Conservation (phyloP, 2,888 invertebrate genomes). For the Psococerastis gibbosa region DNA sequence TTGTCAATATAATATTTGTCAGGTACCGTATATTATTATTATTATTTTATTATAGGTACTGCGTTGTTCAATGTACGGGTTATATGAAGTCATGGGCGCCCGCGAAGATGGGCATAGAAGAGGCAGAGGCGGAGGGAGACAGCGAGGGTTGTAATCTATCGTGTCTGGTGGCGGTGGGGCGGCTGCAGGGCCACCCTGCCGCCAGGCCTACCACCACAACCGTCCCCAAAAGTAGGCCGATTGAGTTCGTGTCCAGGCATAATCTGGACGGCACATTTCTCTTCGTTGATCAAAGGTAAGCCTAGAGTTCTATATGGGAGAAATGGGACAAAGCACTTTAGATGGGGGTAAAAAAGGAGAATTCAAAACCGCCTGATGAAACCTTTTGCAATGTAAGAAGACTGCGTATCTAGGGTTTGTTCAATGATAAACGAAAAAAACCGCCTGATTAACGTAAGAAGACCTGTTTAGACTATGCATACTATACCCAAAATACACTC, state of each 20-base stretch:
- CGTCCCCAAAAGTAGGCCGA: constrained; percentile 34
- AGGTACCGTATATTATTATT: not conserved
- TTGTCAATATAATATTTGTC: no score
- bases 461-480: no score
- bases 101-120: constrained; percentile 50
- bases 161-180: constrained; percentile 75
- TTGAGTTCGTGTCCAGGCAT: constrained; percentile 69
- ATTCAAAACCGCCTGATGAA: no score
- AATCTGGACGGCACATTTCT: constrained; percentile 81
- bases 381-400: no score
- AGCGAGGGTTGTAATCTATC: constrained; percentile 42
- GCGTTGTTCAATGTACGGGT: constrained; percentile 81
- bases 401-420: no score
- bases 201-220: constrained; percentile 12
- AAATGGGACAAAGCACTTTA: no score
- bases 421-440: no score
- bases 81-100: constrained; percentile 85
- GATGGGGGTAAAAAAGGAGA: no score
- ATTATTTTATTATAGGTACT: constrained; percentile 42
- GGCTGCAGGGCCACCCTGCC: constrained; percentile 37
- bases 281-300: constrained; percentile 80
- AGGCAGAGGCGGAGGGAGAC: constrained; percentile 35
- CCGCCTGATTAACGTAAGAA: no score
- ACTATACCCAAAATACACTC: no score
- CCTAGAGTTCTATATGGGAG: no score